Evolutionary conservation across 1,140 invertebrate species (phyloP), one percentile per base, ranked within the genome.

Genomic region (Chelonus insularis): DNA sequence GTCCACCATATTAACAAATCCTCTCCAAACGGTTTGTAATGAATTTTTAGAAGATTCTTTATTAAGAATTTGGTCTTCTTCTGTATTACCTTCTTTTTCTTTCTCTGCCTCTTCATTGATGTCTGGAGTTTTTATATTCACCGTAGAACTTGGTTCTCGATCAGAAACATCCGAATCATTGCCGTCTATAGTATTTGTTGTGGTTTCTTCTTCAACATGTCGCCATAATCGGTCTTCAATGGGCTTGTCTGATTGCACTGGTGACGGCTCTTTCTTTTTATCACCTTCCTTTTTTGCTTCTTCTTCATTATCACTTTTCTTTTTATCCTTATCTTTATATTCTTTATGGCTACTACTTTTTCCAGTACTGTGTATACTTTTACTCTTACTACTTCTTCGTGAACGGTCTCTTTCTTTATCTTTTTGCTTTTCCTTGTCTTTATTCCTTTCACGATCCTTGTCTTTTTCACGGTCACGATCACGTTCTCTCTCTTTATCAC

Each of bases 1-100:
- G 73, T 97, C 95, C 1, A 91, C 87, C 93, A 96, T 96, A 68
- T 88, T 89, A 1, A 98, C 88, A 54, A 87, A 89, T 0, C 95
- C 95, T 66, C 88, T 88, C 94, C 95, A 98, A 11, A 95, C 82
- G 4, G 85, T 80, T 72, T 34, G 82, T 65, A 23, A 76, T 47
- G 61, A 72, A 51, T 52, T 83, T 1, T 69, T 71, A 2, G 62
- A 7, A 0, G 57, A 8, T 9, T 65, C 63, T 0, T 57, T 58
- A 4, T 69, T 65, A 55, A 6, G 9, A 9, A 16, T 29, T 21
- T 63, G 57, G 6, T 74, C 64, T 0, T 16, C 23, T 8, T 68
- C 52, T 14, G 29, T 18, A 21, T 2, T 76, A 25, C 71, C 59
- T 14, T 82, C 68, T 39, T 72, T 73, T 37, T 78, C 70, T 52